Conservation (phyloP, 2,113 vertebrate genomes). For the Cinclus cinclus region DNA sequence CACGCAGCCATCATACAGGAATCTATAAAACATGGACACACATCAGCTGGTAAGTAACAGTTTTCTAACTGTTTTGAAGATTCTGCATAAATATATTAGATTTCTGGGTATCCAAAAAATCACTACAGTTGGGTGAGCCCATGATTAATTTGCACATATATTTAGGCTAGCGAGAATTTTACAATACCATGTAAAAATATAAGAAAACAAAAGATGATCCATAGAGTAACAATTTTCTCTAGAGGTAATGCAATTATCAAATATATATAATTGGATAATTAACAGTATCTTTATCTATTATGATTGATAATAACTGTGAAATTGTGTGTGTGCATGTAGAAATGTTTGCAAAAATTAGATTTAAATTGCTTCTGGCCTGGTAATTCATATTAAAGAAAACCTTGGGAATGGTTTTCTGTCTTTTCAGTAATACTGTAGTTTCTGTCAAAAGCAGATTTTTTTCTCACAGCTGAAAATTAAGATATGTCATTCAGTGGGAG, state of each 20-base stretch:
- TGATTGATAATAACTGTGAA: background rate
- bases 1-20: slow-evolving; percentile 66
- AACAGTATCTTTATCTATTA: background rate
- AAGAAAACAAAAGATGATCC: background rate
- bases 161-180: background rate
- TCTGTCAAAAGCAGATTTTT: background rate
- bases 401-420: background rate
- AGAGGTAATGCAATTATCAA: background rate
- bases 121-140: background rate
- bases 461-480: background rate
- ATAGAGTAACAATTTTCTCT: background rate
- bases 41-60: slow-evolving; percentile 75
- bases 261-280: background rate
- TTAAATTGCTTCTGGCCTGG: background rate
- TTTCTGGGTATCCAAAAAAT: background rate
- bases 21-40: slow-evolving; percentile 71
- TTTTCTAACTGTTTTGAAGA: slow-evolving; percentile 43
- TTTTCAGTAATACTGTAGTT: background rate
- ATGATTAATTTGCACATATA: background rate
- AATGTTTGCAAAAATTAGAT: background rate
- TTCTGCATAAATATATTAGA: background rate
- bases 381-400: background rate
- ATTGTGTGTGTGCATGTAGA: background rate
- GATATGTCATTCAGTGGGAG: background rate
- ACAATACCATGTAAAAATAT: background rate